Evolutionary conservation across 2,797 vertebrate species (phyloP), one percentile per base, ranked within the genome.

Genomic region (Diplodus sargus): DNA sequence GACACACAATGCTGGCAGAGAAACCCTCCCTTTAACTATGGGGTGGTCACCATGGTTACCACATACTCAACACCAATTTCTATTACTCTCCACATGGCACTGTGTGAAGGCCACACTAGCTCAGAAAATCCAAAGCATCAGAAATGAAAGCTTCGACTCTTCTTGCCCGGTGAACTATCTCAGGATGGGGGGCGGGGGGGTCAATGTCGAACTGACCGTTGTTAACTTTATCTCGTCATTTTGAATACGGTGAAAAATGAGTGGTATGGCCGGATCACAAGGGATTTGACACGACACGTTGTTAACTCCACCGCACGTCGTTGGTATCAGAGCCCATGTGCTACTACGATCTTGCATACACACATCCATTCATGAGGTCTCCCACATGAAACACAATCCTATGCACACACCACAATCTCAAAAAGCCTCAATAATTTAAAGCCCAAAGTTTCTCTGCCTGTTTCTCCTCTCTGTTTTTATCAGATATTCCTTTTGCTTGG

Each of bases 401-500:
- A 28, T 57, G 52, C 74, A 73, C 66, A 84, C 70, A 78, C 74
- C 78, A 54, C 65, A 87, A 86, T 82, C 88, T 88, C 85, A 74
- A 73, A 87, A 86, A 82, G 74, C 34, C 78, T 91, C 70, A 92
- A 91, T 92, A 90, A 95, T 94, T 94, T 66, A 94, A 49, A 83
- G 53, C 79, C 62, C 83, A 84, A 90, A 89, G 84, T 91, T 90
- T 88, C 86, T 80, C 69, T 81, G 82, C 84, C 68, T 62, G 74
- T 85, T 81, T 86, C 82, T 88, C 66, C 63, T 78, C 76, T 89
- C 68, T 82, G 64, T 82, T 93, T 92, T 94, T 92, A 93, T 95
- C 88, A 91, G 68, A 84, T 92, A 94, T 95, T 95, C 93, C 86
- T 91, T 94, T 95, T 94, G 86, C 90, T 85, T 79, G 74, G 78